A percentile compares a stretch with the other conserved stretches of the same genome.
Conservation (phyloP, 2,113 vertebrate species). For the human (Homo sapiens) region GRCh38 chr12:31205001-31205500, state of each 20-base stretch:
- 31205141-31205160: neutral
- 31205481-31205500: neutral
- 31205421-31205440: neutral
- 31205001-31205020: neutral
- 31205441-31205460: neutral
- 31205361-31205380: neutral
- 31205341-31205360: neutral
- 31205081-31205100: neutral
- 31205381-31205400: neutral
- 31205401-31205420: neutral
- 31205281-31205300: neutral
- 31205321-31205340: neutral
- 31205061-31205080: neutral
- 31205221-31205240: neutral
- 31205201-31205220: neutral
- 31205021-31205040: neutral
- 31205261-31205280: neutral
- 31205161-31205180: neutral
- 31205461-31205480: neutral
- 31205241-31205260: neutral
- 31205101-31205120: neutral
- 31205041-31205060: neutral
- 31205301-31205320: neutral
- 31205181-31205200: neutral
- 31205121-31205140: neutral